Evolutionary conservation across 2,113 vertebrate species (phyloP).

Genomic region (Pseudopipra pipra): DNA sequence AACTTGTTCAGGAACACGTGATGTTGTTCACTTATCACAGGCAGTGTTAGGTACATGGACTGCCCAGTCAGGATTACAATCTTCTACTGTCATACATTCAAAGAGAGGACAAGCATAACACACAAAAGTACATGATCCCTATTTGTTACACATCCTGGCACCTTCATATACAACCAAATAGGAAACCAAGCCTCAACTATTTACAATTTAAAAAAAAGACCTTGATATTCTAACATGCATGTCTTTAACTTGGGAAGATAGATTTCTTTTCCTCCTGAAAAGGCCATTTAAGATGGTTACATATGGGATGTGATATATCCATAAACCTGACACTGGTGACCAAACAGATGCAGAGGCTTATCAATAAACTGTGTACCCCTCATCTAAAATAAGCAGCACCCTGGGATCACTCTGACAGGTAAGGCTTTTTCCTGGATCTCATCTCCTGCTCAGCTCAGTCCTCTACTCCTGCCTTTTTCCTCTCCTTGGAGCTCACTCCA

Average conservation of each 20-base stretch:
- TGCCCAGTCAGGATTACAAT: not conserved
- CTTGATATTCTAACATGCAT: accelerated
- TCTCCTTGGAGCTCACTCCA: not conserved
- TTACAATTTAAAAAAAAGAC: not conserved
- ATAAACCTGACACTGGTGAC: not conserved
- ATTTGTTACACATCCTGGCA: not conserved
- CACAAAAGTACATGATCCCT: not conserved
- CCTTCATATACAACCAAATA: not conserved
- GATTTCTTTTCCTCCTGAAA: not conserved
- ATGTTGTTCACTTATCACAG: not conserved
- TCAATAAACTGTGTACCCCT: not conserved
- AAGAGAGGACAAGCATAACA: not conserved
- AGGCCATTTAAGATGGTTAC: not conserved
- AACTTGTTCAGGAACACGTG: not conserved
- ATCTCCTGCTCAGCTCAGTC: not conserved
- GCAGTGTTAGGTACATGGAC: not conserved
- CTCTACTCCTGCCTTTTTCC: not conserved
- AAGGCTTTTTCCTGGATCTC: not conserved
- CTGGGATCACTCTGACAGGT: not conserved
- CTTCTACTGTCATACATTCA: not conserved
- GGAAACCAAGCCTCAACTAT: not conserved
- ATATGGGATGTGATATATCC: not conserved
- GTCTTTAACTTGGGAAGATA: not conserved
- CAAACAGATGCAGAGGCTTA: not conserved
- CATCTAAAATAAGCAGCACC: not conserved